A percentile compares a stretch with the other conserved stretches of the same genome.
Evolutionary conservation across 2,888 invertebrate species (phyloP).

Genomic region (Itoplectis maculator): DNA sequence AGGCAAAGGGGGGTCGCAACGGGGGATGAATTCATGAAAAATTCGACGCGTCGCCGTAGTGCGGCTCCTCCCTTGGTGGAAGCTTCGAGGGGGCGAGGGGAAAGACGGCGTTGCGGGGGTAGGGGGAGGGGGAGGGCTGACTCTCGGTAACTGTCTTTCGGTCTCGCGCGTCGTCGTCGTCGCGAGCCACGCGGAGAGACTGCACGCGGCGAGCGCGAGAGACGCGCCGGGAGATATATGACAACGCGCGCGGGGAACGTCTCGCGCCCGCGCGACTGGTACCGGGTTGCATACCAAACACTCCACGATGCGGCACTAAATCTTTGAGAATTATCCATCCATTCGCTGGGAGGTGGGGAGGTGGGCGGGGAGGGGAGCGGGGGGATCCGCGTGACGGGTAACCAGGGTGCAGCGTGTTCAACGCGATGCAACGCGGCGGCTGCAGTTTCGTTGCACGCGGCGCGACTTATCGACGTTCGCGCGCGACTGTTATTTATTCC

Average conservation of each 20-base stretch:
- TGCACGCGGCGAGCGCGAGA: constrained; percentile 16
- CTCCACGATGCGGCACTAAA: constrained; percentile 74
- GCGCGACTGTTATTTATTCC: neutral
- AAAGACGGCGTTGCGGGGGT: no score
- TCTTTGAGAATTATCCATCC: constrained; percentile 75
- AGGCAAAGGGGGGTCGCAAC: no score
- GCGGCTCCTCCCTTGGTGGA: constrained; percentile 46
- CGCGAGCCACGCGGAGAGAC: constrained; percentile 8
- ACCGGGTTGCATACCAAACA: constrained; percentile 77
- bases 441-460: neutral
- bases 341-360: no score
- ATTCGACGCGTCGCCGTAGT: constrained; percentile 51
- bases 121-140: constrained; percentile 8
- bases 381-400: constrained; percentile 29
- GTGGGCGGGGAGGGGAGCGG: no score
- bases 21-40: constrained; percentile 56
- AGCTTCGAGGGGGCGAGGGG: constrained; percentile 19
- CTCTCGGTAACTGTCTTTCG: constrained; percentile 60
- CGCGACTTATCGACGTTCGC: neutral
- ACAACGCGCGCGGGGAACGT: constrained; percentile 35
- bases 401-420: neutral
- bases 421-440: neutral
- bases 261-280: constrained; percentile 57
- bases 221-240: constrained; percentile 35
- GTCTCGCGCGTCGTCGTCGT: constrained; percentile 54